These are phyloP conservation scores for Rousettus leschenaultii DNA, from an alignment of 2,113 vertebrate genomes.

Conservation along the genomic window DNA sequence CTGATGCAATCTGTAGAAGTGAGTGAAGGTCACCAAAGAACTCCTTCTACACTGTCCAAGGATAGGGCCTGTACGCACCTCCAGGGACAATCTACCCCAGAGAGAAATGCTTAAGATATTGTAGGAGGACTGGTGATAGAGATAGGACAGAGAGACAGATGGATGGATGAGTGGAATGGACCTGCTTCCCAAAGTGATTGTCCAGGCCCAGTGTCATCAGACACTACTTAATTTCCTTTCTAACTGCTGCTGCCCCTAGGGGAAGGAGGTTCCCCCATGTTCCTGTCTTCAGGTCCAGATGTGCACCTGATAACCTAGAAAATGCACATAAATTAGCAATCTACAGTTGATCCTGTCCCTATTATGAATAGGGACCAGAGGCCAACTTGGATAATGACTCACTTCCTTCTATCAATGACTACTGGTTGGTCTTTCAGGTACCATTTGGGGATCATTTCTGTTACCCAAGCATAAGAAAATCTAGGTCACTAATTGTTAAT, in stretches of 20 bases:
- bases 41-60: not conserved
- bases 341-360: not conserved
- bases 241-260: not conserved
- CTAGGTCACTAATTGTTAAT: not conserved
- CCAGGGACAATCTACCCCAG: not conserved
- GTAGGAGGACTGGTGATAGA: not conserved
- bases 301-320: not conserved
- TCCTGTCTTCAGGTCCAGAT: not conserved
- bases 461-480: not conserved
- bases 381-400: not conserved
- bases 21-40: not conserved
- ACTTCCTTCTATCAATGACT: not conserved
- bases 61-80: not conserved
- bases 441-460: not conserved
- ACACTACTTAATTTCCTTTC: not conserved
- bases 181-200: not conserved
- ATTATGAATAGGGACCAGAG: not conserved
- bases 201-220: not conserved
- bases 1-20: not conserved
- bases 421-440: not conserved
- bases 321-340: not conserved
- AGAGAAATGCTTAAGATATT: not conserved
- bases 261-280: not conserved
- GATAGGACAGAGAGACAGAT: not conserved
- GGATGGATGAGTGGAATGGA: rapidly evolving